Evolutionary conservation across 92 coral and sea anemone genomes (phyloP), one percentile per base, ranked within the genome.

Genomic region (Blastomussa wellsi): DNA sequence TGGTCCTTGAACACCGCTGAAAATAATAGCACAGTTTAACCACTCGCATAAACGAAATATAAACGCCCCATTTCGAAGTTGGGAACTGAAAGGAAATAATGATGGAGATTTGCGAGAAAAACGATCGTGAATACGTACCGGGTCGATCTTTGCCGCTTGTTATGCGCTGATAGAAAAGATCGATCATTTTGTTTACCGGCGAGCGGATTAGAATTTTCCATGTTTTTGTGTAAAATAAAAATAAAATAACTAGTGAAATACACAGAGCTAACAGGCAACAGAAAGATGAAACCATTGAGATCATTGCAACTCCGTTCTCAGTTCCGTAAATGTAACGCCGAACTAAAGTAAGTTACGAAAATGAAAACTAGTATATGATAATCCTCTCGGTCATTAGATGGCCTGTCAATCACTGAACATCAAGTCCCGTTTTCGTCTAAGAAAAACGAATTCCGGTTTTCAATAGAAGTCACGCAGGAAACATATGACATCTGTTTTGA

Each of bases 1-100:
- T 78, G 71, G 29, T 59, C 59, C 33, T 11, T 20, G 35, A 78
- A 78, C 71, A 78, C 71, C 35, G 82, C 72, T 78, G 71, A 26
- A 38, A 31, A 42, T 76, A 42, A 39, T 44, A 52, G 33, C 32
- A 75, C 20, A 49, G 19, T n/a, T 0, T 31, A 74, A 48, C 49
- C 49, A 44, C 49, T 0, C 49, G 5, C 12, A 44, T 44, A 3
- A 44, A 13, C 6, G 49, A 3, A 44, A 8, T 44, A 8, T 44
- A 8, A 44, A 44, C 12, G 49, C 12, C 11, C 49, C 11, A 44
- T 44, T 44, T 44, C 49, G 12, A 0, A 44, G 49, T 44, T 0
- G 49, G 44, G 3, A 39, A 7, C 7, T 3, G 7, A 39, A 39
- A 39, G 44, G 44, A 39, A 39, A 39, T 39, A 3, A 39, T 39